Evolutionary conservation across 2,888 invertebrate genomes (phyloP).

Genomic region (Proisotoma minuta): DNA sequence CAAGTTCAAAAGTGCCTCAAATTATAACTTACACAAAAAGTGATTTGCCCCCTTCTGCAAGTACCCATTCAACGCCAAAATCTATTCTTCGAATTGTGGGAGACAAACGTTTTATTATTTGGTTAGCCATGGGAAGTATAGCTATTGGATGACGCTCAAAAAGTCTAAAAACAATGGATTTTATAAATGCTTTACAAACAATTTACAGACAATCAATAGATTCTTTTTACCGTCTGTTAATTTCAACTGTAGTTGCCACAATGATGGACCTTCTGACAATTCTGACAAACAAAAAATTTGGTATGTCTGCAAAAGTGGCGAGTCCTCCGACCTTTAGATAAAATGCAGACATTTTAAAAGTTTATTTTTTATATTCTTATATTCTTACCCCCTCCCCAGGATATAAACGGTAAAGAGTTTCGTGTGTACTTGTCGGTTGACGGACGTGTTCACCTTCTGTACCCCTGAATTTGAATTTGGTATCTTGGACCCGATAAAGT

Average conservation of each 20-base stretch:
- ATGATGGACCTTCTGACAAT: neutral
- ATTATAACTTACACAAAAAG: slow-evolving; percentile 19
- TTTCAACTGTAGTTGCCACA: neutral
- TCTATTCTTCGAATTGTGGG: slow-evolving; percentile 12
- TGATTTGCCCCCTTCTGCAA: slow-evolving; percentile 18
- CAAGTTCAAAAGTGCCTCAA: neutral
- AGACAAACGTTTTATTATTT: slow-evolving; percentile 9
- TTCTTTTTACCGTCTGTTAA: neutral
- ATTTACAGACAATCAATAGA: neutral
- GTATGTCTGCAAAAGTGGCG: neutral
- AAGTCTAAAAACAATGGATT: slow-evolving; percentile 13
- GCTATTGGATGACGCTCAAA: slow-evolving; percentile 8
- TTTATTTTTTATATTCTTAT: neutral
- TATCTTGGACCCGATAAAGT: neutral
- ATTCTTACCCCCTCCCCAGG: neutral
- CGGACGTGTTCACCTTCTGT: neutral
- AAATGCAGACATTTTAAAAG: neutral
- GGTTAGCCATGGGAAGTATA: slow-evolving; percentile 13
- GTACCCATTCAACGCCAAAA: slow-evolving; percentile 22
- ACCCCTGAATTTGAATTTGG: neutral
- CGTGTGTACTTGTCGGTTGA: neutral
- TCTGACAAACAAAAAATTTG: neutral
- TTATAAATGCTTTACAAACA: neutral
- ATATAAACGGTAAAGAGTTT: neutral
- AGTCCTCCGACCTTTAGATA: neutral